Evolutionary conservation across 2,113 vertebrate genomes (phyloP).

Genomic region (Propithecus coquereli): DNA sequence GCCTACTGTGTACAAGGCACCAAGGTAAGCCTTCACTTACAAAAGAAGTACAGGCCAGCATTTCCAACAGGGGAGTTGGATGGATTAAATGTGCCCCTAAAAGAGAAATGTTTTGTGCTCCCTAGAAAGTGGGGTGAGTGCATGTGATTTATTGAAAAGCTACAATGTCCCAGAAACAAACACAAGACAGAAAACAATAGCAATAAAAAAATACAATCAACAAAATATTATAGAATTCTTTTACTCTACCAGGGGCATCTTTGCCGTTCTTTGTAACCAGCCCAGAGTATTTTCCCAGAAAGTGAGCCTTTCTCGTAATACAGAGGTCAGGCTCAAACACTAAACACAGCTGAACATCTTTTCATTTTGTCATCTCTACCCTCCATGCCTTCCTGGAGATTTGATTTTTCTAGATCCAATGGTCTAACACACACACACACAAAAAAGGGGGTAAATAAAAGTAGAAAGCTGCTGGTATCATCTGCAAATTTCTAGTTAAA

Average conservation of each 20-base stretch:
- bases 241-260: not conserved
- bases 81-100: not conserved
- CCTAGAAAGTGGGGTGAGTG: not conserved
- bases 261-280: not conserved
- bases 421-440: not conserved
- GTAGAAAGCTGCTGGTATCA: not conserved
- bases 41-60: not conserved
- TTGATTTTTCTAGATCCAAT: not conserved
- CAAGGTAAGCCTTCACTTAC: not conserved
- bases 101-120: not conserved
- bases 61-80: not conserved
- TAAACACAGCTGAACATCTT: not conserved
- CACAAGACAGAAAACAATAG: not conserved
- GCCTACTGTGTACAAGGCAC: not conserved
- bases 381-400: constrained; percentile 10
- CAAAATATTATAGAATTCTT: not conserved
- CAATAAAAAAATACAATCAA: not conserved
- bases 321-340: not conserved
- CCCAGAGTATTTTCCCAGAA: not conserved
- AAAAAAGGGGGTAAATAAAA: not conserved
- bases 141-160: not conserved
- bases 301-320: not conserved
- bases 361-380: not conserved
- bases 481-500: not conserved
- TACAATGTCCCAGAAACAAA: not conserved